Base-by-base conservation (phyloP, 2,113 vertebrate species). In the Arothron firmamentum region DNA sequence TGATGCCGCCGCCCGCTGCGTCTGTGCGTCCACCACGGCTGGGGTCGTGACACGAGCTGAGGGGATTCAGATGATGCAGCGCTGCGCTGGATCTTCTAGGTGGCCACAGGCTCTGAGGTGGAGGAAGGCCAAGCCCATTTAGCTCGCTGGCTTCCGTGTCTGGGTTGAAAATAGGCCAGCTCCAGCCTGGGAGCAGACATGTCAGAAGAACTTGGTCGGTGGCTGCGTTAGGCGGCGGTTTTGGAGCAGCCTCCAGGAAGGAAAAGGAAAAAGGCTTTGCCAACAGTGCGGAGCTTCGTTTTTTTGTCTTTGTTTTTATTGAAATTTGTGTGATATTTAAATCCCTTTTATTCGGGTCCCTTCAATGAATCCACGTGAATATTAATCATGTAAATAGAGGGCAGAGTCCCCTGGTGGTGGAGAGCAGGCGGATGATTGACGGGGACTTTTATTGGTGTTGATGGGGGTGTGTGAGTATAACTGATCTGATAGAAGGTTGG, bases 151-250 rank as follows among this genome's bases (percentile, higher is more conserved):
- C 77, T 79, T 56, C 72, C 70, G 69, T 67, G 76, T 28, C 59
- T 58, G 61, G 67, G 66, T 66, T 67, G 59, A 83, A 90, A 89
- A 70, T 91, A 87, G 88, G 88, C 69, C 85, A 88, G 73, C 74
- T 64, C 71, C 57, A 85, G 84, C 85, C 85, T 77, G 65, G 65
- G 60, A 88, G 85, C 81, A 48, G 55, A 59, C 41, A 25, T 75
- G 81, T 78, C 82, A 79, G 83, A 82, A 81, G 77, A 88, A 78
- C 84, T 72, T 83, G 74, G 68, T 75, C 64, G 52, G 61, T 70
- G 4, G 59, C 62, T 61, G 70, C 67, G 59, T 72, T 65, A 65
- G 79, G 75, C 70, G 57, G 62, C 47, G 45, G 56, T 74, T 83
- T 80, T 73, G 62, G 69, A 70, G 72, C 25, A 66, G 67, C 70